A percentile compares a stretch with the other conserved stretches of the same genome.
phyloP scores from a whole-genome alignment of 2,888 invertebrate species.

The Fissipunctia ypsillon region DNA sequence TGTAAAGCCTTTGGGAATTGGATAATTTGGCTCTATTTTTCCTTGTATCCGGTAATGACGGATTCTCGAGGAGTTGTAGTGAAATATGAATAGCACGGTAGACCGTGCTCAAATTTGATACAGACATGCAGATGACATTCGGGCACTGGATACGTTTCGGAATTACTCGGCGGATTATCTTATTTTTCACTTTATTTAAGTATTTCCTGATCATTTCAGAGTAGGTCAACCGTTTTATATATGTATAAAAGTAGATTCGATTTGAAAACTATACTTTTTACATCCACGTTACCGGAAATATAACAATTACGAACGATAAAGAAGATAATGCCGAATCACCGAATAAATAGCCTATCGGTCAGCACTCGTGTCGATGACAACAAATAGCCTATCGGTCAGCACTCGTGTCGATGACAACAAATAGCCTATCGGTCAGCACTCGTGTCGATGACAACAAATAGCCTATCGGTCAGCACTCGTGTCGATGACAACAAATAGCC shows the following conservation, averaged over 20 bases:
- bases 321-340: background rate
- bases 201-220: background rate
- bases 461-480: background rate
- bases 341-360: conserved; percentile 2
- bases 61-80: background rate
- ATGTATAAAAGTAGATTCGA: background rate
- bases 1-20: conserved; percentile 3
- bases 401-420: conserved; percentile 7
- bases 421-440: conserved; percentile 1
- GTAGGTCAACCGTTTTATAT: background rate
- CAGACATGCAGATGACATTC: conserved; percentile 13
- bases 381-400: conserved; percentile 15
- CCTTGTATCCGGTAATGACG: conserved; percentile 8
- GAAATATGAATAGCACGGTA: conserved; percentile 25
- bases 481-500: conserved; percentile 12
- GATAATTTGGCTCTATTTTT: conserved; percentile 15
- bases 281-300: background rate
- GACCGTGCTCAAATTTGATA: conserved; percentile 21
- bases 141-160: background rate
- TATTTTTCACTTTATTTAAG: background rate
- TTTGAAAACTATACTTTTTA: background rate
- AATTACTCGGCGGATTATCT: background rate
- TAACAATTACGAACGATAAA: background rate
- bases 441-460: conserved; percentile 13
- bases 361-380: conserved; percentile 1